Percentiles rank a stretch among this genome's conserved stretches.
Conservation (phyloP, 2,797 vertebrate species). For the Mergus octosetaceus region DNA sequence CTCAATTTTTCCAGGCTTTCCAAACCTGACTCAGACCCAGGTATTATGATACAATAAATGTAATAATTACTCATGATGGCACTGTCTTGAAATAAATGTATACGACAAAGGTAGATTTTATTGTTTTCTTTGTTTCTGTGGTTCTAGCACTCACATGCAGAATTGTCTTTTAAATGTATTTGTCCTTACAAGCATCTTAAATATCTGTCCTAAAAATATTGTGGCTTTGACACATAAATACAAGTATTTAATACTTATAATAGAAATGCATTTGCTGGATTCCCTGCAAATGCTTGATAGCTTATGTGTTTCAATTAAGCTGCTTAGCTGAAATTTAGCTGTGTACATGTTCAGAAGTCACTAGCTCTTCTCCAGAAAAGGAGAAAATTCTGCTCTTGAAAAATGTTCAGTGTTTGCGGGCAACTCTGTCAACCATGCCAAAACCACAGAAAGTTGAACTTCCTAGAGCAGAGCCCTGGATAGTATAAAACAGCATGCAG, state of each 20-base stretch:
- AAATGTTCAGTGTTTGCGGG: slow-evolving; percentile 17
- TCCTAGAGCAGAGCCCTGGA: not conserved
- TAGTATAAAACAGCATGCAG: not conserved
- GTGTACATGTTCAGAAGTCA: not conserved
- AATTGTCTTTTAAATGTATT: slow-evolving; percentile 21
- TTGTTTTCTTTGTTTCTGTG: not conserved
- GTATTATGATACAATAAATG: not conserved
- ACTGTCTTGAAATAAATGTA: not conserved
- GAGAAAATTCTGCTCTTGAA: slow-evolving; percentile 49
- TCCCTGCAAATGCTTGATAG: slow-evolving; percentile 36
- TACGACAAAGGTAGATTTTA: not conserved
- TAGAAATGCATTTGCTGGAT: slow-evolving; percentile 27
- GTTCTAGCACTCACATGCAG: not conserved
- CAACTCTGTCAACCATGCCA: not conserved
- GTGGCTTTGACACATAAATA: slow-evolving; percentile 32
- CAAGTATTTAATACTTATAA: slow-evolving; percentile 6
- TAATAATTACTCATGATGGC: not conserved
- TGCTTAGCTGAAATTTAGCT: slow-evolving; percentile 37
- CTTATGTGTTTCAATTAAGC: slow-evolving; percentile 26
- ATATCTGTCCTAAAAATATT: slow-evolving; percentile 12
- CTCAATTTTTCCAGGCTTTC: not conserved
- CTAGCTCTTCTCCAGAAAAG: slow-evolving; percentile 7
- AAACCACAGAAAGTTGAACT: not conserved
- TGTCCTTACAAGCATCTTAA: slow-evolving; percentile 40
- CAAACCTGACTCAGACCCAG: not conserved